A percentile compares a stretch with the other conserved stretches of the same genome.
Conservation (phyloP, 1,140 invertebrate genomes). For the Sweltsa coloradensis region DNA sequence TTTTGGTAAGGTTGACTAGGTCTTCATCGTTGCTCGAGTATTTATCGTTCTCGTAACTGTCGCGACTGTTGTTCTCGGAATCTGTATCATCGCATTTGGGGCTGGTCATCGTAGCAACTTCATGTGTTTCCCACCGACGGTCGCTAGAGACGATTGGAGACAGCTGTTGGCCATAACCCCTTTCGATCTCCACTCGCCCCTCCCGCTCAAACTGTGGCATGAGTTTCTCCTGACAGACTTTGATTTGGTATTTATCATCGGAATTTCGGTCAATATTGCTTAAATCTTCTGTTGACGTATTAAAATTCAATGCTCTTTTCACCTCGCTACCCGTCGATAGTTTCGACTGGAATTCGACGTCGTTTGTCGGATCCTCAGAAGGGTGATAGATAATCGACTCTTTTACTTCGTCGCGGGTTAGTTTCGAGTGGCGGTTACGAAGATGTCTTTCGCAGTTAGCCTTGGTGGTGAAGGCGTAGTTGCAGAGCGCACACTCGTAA, state of each 20-base stretch:
- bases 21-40: slow-evolving; percentile 14
- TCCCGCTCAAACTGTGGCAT: too few relatives aligned
- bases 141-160: too few relatives aligned
- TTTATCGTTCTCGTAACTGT: background rate
- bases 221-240: too few relatives aligned
- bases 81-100: background rate
- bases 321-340: slow-evolving; percentile 26
- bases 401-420: slow-evolving; percentile 73
- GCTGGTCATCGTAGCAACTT: slow-evolving; percentile 7
- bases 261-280: too few relatives aligned
- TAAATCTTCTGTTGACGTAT: background rate
- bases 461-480: slow-evolving; percentile 93
- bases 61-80: background rate
- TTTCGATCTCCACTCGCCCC: too few relatives aligned
- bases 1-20: slow-evolving; percentile 16
- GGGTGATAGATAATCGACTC: slow-evolving; percentile 75
- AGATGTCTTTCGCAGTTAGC: slow-evolving; percentile 82
- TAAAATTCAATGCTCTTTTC: slow-evolving; percentile 24
- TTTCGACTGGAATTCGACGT: slow-evolving; percentile 42
- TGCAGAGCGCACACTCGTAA: slow-evolving; percentile 86
- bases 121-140: slow-evolving; percentile 5
- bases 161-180: too few relatives aligned
- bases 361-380: slow-evolving; percentile 65
- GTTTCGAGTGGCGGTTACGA: slow-evolving; percentile 76
- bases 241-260: too few relatives aligned